Evolutionary conservation across 2,888 invertebrate species (phyloP).

Genomic region (Phalera bucephala): DNA sequence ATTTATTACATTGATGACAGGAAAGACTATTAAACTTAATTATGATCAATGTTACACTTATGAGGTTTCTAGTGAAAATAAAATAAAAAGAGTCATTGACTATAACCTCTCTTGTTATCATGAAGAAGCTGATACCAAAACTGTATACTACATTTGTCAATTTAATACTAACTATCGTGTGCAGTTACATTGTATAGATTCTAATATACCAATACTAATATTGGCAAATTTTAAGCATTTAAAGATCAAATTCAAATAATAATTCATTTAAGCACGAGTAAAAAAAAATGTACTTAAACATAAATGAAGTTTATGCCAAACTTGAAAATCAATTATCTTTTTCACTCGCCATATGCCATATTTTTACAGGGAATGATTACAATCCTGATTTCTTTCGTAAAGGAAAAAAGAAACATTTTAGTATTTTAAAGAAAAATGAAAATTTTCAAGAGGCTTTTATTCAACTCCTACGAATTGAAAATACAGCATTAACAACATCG

Average conservation of each 20-base stretch:
- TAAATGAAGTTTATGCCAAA: constrained; percentile 12
- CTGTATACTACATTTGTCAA: constrained; percentile 17
- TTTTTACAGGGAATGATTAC: constrained; percentile 10
- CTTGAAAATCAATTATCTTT: constrained; percentile 11
- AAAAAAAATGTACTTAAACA: constrained; percentile 10
- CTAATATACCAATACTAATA: constrained; percentile 5
- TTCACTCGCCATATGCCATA: constrained; percentile 9
- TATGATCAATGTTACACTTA: constrained; percentile 16
- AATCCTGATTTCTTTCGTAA: constrained; percentile 8
- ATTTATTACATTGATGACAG: constrained; percentile 8
- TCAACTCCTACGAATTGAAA: constrained; percentile 3
- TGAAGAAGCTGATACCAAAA: constrained; percentile 20
- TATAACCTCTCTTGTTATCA: constrained; percentile 17
- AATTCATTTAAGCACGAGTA: constrained; percentile 15
- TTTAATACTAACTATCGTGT: constrained; percentile 13
- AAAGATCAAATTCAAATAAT: too few relatives aligned
- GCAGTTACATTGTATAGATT: constrained; percentile 10
- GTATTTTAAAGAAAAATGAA: constrained; percentile 4
- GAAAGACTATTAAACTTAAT: constrained; percentile 12
- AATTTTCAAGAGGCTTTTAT: constrained; percentile 2
- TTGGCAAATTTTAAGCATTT: constrained; percentile 10
- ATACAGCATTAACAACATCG: constrained; percentile 4
- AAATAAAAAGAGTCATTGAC: constrained; percentile 15
- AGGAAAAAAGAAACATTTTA: constrained; percentile 4
- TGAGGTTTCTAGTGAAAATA: constrained; percentile 11